Percentiles rank a stretch among this genome's conserved stretches.
Conservation (phyloP, 2,888 invertebrate genomes). For the Macrosiphum euphorbiae region DNA sequence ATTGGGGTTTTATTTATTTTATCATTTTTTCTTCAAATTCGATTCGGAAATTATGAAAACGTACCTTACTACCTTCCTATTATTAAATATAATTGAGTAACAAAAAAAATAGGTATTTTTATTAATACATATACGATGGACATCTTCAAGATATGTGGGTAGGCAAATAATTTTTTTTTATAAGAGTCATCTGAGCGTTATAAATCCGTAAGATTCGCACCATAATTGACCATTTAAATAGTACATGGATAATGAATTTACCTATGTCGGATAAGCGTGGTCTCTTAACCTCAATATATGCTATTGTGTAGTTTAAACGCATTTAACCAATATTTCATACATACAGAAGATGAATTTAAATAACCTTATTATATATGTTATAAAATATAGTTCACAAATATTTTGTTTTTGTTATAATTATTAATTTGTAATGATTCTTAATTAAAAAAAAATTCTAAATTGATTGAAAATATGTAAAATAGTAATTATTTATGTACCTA, state of each 20-base stretch:
- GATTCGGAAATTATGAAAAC: constrained; percentile 34
- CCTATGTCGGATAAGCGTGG: constrained; percentile 59
- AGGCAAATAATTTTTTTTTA: constrained; percentile 44
- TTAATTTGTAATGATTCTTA: neutral
- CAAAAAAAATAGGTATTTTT: constrained; percentile 17
- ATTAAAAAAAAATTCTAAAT: neutral
- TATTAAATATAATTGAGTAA: constrained; percentile 40
- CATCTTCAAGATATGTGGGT: constrained; percentile 16
- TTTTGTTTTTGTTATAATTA: neutral
- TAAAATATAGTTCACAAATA: neutral
- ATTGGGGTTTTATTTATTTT: constrained; percentile 26
- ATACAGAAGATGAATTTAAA: constrained; percentile 8
- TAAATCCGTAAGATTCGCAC: constrained; percentile 51
- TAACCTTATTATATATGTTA: neutral
- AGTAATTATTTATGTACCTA: neutral
- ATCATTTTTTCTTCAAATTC: constrained; percentile 27
- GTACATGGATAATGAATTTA: constrained; percentile 63
- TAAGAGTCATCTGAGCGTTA: constrained; percentile 61
- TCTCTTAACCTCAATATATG: constrained; percentile 59
- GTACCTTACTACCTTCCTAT: neutral
- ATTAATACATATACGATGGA: neutral
- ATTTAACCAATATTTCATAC: constrained; percentile 41
- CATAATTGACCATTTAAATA: constrained; percentile 63
- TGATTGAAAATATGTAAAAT: neutral
- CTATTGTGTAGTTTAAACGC: constrained; percentile 35